Percentiles rank a stretch among this genome's conserved stretches.
These are phyloP conservation scores for Achatina immaculata DNA, from an alignment of 1,140 invertebrate genomes.

Conservation along the genomic window DNA sequence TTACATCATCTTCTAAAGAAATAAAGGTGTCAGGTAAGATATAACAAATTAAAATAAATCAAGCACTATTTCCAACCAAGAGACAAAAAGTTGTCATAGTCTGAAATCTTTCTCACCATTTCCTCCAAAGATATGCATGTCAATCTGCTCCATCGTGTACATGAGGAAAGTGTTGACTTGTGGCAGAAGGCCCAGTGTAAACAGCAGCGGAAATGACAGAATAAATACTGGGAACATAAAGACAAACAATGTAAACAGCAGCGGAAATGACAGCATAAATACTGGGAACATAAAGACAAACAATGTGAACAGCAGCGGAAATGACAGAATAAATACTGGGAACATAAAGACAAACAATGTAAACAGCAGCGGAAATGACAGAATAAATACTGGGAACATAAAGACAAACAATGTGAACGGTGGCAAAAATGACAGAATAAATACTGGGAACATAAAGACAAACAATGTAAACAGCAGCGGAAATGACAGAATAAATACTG, in stretches of 20 bases:
- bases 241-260: conserved; percentile 76
- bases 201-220: conserved; percentile 91
- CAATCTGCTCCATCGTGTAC: conserved; percentile 95
- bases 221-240: conserved; percentile 79
- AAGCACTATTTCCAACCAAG: no score
- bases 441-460: conserved; percentile 85
- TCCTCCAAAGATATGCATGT: conserved; percentile 97
- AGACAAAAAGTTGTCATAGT: no score
- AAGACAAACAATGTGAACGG: conserved; percentile 92
- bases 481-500: neutral
- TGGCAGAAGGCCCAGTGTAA: conserved; percentile 93
- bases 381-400: conserved; percentile 80
- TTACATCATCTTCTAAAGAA: no score
- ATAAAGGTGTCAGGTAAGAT: no score
- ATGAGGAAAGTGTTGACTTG: conserved; percentile 97
- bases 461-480: conserved; percentile 83
- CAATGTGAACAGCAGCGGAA: conserved; percentile 92
- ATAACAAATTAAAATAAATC: no score
- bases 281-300: conserved; percentile 70
- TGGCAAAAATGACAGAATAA: conserved; percentile 46
- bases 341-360: conserved; percentile 79
- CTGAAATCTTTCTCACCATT: conserved; percentile 79
- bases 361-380: conserved; percentile 94
- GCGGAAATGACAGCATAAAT: conserved; percentile 90
- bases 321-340: conserved; percentile 85